phyloP scores from a whole-genome alignment of 2,113 vertebrate species.

The Dipodomys spectabilis region DNA sequence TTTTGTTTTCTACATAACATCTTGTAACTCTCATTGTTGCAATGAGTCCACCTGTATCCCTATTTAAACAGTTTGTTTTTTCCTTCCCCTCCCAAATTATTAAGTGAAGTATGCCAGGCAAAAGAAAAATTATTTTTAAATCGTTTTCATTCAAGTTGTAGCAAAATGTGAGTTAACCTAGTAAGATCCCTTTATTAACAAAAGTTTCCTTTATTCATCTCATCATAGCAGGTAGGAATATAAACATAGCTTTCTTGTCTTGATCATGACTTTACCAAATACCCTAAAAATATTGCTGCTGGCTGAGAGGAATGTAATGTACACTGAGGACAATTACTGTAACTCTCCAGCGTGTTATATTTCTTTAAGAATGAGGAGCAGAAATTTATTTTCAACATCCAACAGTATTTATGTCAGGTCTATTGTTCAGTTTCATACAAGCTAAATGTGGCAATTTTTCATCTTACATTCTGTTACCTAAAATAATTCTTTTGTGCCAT shows the following conservation, averaged over 20 bases:
- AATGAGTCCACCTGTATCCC: too few species aligned
- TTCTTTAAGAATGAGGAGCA: constrained; percentile 25
- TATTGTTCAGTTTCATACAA: not conserved
- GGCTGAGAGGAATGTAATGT: not conserved
- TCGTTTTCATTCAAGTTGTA: too few species aligned
- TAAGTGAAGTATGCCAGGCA: too few species aligned
- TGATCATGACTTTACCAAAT: not conserved
- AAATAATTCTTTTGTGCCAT: not conserved
- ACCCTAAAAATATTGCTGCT: constrained; percentile 5
- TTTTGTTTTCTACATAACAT: too few species aligned
- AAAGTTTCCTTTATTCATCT: not conserved
- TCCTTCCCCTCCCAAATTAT: too few species aligned
- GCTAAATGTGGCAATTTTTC: constrained; percentile 15
- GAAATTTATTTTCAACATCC: constrained; percentile 33
- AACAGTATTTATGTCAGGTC: not conserved
- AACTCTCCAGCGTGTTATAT: not conserved
- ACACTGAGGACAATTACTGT: not conserved
- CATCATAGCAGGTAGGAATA: not conserved
- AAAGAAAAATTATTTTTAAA: too few species aligned
- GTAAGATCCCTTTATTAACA: too few species aligned
- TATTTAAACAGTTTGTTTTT: too few species aligned
- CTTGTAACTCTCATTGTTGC: too few species aligned
- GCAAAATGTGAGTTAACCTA: too few species aligned
- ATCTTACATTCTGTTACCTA: not conserved
- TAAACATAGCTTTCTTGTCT: not conserved